These are phyloP conservation scores for Barypeithes pellucidus DNA, from an alignment of 2,888 invertebrate species.

Conservation along the genomic window DNA sequence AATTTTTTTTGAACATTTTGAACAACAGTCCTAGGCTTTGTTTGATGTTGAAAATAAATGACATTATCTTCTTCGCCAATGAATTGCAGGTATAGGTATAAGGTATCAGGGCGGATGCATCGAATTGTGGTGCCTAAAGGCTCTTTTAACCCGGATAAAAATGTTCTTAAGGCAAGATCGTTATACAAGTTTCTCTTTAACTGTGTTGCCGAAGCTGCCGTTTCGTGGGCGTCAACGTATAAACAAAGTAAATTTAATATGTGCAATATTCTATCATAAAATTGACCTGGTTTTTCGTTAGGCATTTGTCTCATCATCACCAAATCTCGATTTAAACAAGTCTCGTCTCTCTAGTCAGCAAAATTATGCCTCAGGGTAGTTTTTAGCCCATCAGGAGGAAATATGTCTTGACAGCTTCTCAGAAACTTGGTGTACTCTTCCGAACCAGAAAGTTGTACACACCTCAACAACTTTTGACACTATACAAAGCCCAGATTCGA, in stretches of 20 bases:
- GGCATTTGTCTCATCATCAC: constrained; percentile 41
- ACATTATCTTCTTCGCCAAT: background rate
- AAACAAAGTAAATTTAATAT: constrained; percentile 42
- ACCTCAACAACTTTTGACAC: no score
- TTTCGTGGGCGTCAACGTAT: constrained; percentile 43
- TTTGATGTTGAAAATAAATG: background rate
- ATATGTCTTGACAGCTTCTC: no score
- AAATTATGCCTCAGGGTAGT: constrained; percentile 35
- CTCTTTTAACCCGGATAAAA: constrained; percentile 24
- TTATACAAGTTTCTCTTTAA: background rate
- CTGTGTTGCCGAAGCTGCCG: constrained; percentile 21
- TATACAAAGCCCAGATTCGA: no score
- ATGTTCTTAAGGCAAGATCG: background rate
- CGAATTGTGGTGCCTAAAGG: constrained; percentile 49
- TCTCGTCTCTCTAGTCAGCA: constrained; percentile 46
- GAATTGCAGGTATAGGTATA: background rate
- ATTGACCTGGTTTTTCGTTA: constrained; percentile 43
- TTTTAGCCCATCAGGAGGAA: constrained; percentile 30
- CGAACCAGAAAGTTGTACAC: no score
- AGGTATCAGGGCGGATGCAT: constrained; percentile 34
- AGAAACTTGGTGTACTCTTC: no score
- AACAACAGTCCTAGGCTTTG: no score
- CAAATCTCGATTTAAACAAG: constrained; percentile 50
- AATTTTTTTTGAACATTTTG: constrained; percentile 2
- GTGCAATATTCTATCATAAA: constrained; percentile 44